A percentile compares a stretch with the other conserved stretches of the same genome.
phyloP scores from a whole-genome alignment of 1,140 invertebrate species.

The Alviniconcha marisindica region DNA sequence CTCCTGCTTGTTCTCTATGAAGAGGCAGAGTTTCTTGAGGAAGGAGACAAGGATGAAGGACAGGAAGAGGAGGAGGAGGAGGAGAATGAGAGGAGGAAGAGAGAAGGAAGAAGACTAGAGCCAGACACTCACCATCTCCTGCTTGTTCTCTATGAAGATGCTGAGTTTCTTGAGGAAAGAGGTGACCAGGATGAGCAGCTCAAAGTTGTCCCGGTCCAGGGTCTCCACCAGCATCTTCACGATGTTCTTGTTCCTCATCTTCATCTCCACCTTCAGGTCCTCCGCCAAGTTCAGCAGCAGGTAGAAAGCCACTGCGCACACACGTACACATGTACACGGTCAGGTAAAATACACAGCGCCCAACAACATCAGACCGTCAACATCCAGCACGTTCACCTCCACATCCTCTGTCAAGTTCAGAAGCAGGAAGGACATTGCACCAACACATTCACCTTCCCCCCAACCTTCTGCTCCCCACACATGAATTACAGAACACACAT shows the following conservation, averaged over 20 bases:
- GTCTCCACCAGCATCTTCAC: constrained; percentile 91
- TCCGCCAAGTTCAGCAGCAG: constrained; percentile 96
- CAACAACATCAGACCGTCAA: not conserved
- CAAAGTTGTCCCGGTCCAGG: constrained; percentile 89
- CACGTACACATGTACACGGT: constrained; percentile 8
- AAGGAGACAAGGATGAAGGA: constrained; percentile 95
- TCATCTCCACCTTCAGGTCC: constrained; percentile 94
- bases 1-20: constrained; percentile 94
- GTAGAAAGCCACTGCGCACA: constrained; percentile 83
- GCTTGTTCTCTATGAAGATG: constrained; percentile 96
- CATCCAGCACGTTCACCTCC: no score
- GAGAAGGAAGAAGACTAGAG: constrained; percentile 88
- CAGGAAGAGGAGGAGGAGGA: no score
- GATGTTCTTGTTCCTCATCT: constrained; percentile 97
- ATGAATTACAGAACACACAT: no score
- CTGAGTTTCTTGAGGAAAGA: constrained; percentile 97
- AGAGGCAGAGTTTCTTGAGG: constrained; percentile 95
- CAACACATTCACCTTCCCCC: no score
- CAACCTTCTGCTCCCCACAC: no score
- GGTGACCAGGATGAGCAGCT: constrained; percentile 93
- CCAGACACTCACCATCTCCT: constrained; percentile 85
- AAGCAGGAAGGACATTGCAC: no score
- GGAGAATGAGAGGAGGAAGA: no score
- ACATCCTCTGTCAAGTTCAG: no score
- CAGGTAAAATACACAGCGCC: no score